phyloP scores from a whole-genome alignment of 2,888 invertebrate genomes.

The Cataglyphis livida region DNA sequence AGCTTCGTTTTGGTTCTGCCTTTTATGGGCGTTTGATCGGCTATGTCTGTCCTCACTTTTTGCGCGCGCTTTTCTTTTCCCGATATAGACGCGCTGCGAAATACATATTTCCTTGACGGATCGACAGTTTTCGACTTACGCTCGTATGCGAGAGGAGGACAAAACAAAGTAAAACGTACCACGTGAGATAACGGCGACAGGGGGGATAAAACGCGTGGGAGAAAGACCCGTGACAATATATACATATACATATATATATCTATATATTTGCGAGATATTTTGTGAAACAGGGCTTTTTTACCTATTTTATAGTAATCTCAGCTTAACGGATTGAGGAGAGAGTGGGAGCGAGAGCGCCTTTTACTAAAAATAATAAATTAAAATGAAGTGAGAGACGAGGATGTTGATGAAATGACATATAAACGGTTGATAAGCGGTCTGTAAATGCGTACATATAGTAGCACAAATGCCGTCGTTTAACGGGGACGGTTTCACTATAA shows the following conservation, averaged over 20 bases:
- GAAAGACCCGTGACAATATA: constrained; percentile 80
- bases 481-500: constrained; percentile 76
- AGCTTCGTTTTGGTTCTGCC: not conserved
- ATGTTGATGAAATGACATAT: constrained; percentile 45
- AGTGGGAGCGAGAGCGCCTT: constrained; percentile 49
- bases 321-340: constrained; percentile 76
- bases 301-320: constrained; percentile 82
- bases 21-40: constrained; percentile 17
- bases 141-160: constrained; percentile 5
- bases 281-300: constrained; percentile 82
- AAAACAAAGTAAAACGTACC: constrained; percentile 33
- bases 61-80: not conserved
- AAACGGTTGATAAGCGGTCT: constrained; percentile 70
- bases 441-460: constrained; percentile 77
- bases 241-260: constrained; percentile 76
- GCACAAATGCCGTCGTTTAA: constrained; percentile 73
- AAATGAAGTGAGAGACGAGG: constrained; percentile 48
- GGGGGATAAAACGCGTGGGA: constrained; percentile 55
- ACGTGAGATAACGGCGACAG: constrained; percentile 53
- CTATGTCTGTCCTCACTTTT: constrained; percentile 25
- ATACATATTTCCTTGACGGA: constrained; percentile 11
- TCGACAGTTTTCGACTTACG: constrained; percentile 30
- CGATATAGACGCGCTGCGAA: constrained; percentile 1
- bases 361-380: constrained; percentile 54
- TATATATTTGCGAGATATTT: constrained; percentile 80